Evolutionary conservation across 2,113 vertebrate genomes (phyloP).

Genomic region (Accipiter virgatus): DNA sequence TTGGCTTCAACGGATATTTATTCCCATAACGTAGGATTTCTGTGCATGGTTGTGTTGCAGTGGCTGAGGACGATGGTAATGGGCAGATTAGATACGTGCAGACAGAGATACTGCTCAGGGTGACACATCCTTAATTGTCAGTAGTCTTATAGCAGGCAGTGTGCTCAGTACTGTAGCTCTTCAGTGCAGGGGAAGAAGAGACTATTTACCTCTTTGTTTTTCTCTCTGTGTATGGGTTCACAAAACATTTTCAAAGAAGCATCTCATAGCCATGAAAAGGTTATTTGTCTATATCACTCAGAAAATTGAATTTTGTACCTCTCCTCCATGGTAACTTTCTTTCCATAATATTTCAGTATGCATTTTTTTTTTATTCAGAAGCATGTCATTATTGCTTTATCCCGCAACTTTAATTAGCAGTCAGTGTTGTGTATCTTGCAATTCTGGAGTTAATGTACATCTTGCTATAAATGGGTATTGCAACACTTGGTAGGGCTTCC

Average conservation of each 20-base stretch:
- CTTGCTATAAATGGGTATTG: background rate
- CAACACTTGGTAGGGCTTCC: background rate
- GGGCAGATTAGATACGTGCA: background rate
- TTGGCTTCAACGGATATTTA: conserved; percentile 27
- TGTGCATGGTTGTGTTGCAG: background rate
- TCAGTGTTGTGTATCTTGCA: background rate
- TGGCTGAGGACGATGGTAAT: background rate
- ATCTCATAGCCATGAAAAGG: background rate
- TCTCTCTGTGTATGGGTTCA: background rate
- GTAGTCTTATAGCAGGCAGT: background rate
- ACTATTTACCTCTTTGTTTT: background rate
- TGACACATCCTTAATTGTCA: conserved; percentile 32
- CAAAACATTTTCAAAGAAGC: background rate
- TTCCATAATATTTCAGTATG: background rate
- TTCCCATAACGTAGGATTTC: background rate
- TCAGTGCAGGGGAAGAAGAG: conserved; percentile 17
- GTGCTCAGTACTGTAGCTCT: conserved; percentile 16
- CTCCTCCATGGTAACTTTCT: background rate
- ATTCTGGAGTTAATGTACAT: background rate
- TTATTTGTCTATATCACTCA: background rate
- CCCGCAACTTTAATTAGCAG: background rate
- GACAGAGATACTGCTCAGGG: conserved; percentile 2
- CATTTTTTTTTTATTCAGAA: background rate
- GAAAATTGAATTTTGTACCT: background rate
- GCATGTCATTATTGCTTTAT: background rate